Base-by-base conservation (phyloP, 2,888 invertebrate species). In the Lydus trimaculatus region DNA sequence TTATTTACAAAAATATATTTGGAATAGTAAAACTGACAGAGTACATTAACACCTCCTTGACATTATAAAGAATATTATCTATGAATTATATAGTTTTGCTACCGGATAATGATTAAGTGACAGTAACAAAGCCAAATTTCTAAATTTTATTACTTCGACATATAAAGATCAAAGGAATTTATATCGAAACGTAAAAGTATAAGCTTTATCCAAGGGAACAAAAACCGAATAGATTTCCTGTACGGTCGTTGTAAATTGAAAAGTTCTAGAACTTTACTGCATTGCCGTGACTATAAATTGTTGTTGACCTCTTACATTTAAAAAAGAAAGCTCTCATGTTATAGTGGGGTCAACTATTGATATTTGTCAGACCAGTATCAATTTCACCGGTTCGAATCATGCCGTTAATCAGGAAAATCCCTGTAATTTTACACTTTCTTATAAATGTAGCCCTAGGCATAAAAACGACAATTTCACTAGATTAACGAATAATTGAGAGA, bases 251-350 rank as follows among this genome's bases (percentile, higher is more conserved):
- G 23, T 52, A 52, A 52, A 52, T 52, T 52, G 52, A 25, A 52
- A 23, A 25, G 0, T 25, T 25, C 13, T 25, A 8, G 11, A 25
- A 52, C 13, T 23, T 52, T 52, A 52, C 52, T 52, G 52, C 52
- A 52, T 52, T 52, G 52, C 13, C 52, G 52, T 52, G 52, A 52
- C 52, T 52, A 52, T 52, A 52, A 52, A 52, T 52, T 23, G 23
- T 15, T 43, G 43, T 25, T 25, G 52, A 25, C 25, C 52, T 25
- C 1, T 13, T 25, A 52, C 9, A 52, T 52, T 52, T 20, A 7
- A 48, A 20, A 17, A n/a, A 13, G 36, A 48, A 20, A 48, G 20
- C 20, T 48, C 20, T 48, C 9, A 48, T 20, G 28, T 28, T 28
- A n/a, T 4, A 28, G 8, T 2, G 3, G 20, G 48, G 20, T 48